These are phyloP conservation scores for Himantopus leucocephalus DNA, from an alignment of 2,113 vertebrate genomes.

Conservation along the genomic window DNA sequence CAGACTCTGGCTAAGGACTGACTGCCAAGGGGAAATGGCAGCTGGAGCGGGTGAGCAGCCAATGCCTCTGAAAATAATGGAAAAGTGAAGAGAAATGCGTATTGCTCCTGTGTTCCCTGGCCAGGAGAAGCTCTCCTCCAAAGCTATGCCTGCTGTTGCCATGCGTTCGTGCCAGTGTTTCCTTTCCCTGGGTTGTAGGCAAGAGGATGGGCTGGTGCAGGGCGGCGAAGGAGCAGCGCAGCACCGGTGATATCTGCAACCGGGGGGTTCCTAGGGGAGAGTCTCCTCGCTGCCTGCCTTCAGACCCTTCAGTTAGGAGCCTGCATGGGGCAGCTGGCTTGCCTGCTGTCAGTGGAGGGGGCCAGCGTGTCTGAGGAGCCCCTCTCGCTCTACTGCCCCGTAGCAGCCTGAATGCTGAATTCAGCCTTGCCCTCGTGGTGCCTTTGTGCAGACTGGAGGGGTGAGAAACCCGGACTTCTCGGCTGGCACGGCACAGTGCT, in stretches of 20 bases:
- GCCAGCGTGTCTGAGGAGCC: neutral
- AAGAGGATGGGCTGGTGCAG: neutral
- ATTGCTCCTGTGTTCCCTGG: fast-evolving
- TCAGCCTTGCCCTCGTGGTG: neutral
- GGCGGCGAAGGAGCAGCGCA: neutral
- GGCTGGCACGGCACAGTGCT: fast-evolving
- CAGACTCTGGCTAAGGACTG: neutral
- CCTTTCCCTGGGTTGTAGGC: neutral
- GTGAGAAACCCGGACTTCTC: neutral
- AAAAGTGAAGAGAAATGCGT: neutral
- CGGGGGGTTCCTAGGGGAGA: neutral
- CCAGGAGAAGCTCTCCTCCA: neutral
- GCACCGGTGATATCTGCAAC: neutral
- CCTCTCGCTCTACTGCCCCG: neutral
- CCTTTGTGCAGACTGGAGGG: neutral
- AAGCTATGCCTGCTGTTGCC: fast-evolving
- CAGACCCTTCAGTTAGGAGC: neutral
- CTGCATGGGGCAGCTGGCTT: neutral
- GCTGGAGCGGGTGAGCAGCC: neutral
- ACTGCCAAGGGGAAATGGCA: neutral
- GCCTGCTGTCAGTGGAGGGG: neutral
- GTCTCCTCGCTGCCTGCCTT: neutral
- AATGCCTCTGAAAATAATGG: neutral
- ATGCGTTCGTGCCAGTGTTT: fast-evolving
- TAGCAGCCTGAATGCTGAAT: neutral